Conservation (phyloP, 1,140 invertebrate species). For the Brachionus calyciflorus region DNA sequence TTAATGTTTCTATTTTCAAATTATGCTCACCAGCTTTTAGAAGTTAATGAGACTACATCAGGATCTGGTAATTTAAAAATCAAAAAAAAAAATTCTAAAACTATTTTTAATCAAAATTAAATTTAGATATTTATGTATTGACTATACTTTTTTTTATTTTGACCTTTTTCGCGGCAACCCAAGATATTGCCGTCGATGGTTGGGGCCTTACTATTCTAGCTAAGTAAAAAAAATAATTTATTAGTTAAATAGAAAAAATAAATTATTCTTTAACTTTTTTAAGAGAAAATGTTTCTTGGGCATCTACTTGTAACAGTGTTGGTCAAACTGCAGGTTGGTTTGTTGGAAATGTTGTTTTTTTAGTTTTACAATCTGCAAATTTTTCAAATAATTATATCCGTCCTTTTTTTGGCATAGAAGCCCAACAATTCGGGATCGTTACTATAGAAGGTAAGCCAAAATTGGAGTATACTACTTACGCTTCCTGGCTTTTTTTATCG, state of each 20-base stretch:
- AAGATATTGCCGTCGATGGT: constrained; percentile 98
- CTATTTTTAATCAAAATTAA: constrained; percentile 53
- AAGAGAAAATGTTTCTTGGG: constrained; percentile 89
- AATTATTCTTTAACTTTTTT: too few species aligned
- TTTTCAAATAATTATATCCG: constrained; percentile 63
- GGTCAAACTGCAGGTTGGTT: constrained; percentile 99
- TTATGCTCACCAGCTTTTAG: constrained; percentile 11
- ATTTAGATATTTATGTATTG: background rate
- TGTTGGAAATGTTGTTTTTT: constrained; percentile 91
- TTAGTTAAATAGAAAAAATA: constrained; percentile 15
- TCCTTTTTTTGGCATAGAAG: background rate
- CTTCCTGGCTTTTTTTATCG: too few species aligned
- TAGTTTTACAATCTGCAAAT: constrained; percentile 88
- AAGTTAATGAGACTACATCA: constrained; percentile 30
- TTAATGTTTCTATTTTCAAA: constrained; percentile 60
- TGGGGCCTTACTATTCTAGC: constrained; percentile 97
- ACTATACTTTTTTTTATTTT: constrained; percentile 79
- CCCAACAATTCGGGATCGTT: background rate
- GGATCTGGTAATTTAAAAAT: background rate
- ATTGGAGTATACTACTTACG: too few species aligned
- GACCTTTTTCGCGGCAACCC: constrained; percentile 85
- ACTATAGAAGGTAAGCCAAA: constrained; percentile 20
- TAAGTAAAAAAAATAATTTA: constrained; percentile 49
- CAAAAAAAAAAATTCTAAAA: constrained; percentile 62
- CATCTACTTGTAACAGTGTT: constrained; percentile 95